These are phyloP conservation scores for Megalonaias nervosa DNA, from an alignment of 1,140 invertebrate species.

Conservation along the genomic window DNA sequence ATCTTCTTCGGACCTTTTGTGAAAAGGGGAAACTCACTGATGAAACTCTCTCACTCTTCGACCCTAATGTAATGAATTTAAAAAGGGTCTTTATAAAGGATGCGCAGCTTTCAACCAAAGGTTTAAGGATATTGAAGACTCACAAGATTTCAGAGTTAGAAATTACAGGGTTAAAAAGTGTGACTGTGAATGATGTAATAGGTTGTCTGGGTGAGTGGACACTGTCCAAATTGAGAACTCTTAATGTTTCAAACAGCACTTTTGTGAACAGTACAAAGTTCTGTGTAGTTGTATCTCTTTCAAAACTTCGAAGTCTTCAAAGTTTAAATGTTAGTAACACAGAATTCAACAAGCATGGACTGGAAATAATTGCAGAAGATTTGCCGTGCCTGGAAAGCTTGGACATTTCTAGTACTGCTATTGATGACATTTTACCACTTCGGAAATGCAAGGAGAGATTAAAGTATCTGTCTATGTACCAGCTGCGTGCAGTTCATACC, in stretches of 20 bases:
- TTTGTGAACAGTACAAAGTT: constrained; percentile 76
- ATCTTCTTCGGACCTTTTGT: constrained; percentile 77
- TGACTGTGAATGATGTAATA: constrained; percentile 80
- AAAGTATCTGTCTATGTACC: constrained; percentile 79
- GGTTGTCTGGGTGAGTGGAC: constrained; percentile 83
- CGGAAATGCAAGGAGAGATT: constrained; percentile 77
- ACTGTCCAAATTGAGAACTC: constrained; percentile 77
- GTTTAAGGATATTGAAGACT: constrained; percentile 78
- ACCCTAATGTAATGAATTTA: constrained; percentile 78
- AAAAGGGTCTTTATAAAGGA: constrained; percentile 72
- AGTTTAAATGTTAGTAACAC: constrained; percentile 82
- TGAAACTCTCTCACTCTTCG: constrained; percentile 79
- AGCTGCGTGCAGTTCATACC: constrained; percentile 74
- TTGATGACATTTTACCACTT: constrained; percentile 80
- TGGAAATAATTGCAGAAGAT: constrained; percentile 82
- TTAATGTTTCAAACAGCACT: constrained; percentile 80
- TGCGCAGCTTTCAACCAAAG: constrained; percentile 76
- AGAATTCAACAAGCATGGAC: constrained; percentile 80
- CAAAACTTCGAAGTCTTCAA: constrained; percentile 75
- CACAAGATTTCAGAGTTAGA: constrained; percentile 79
- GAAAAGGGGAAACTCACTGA: constrained; percentile 79
- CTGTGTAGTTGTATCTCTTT: constrained; percentile 71
- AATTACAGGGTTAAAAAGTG: constrained; percentile 76
- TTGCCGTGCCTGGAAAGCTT: constrained; percentile 79
- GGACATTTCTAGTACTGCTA: constrained; percentile 81